phyloP scores from a whole-genome alignment of 2,888 invertebrate genomes.

The Phyllotreta striolata region DNA sequence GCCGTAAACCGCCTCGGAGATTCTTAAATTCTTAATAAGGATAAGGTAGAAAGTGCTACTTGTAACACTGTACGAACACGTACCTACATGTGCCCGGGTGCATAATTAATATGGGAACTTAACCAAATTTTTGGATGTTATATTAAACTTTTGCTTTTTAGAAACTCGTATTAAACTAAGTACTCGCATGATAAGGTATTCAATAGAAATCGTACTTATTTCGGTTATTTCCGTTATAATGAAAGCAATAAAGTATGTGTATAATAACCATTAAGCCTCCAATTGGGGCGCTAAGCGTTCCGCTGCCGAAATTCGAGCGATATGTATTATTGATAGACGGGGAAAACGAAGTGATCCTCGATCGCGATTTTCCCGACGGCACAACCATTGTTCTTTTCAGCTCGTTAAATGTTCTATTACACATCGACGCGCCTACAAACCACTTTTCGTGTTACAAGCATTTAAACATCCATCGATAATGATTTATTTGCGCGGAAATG shows the following conservation, averaged over 20 bases:
- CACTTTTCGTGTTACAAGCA: constrained; percentile 23
- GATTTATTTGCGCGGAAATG: constrained; percentile 30
- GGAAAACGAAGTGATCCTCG: not conserved
- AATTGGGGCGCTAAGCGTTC: too few relatives aligned
- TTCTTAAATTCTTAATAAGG: constrained; percentile 14
- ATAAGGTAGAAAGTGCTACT: not conserved
- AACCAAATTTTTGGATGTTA: too few relatives aligned
- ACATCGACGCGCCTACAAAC: constrained; percentile 19
- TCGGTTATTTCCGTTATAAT: too few relatives aligned
- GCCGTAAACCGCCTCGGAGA: not conserved
- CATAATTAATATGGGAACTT: too few relatives aligned
- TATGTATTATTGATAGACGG: constrained; percentile 8
- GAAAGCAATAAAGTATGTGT: too few relatives aligned
- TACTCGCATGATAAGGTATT: too few relatives aligned
- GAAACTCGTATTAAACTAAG: too few relatives aligned
- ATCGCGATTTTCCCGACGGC: constrained; percentile 12
- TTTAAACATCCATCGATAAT: constrained; percentile 30
- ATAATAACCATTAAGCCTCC: too few relatives aligned
- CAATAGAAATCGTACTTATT: too few relatives aligned
- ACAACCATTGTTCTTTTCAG: constrained; percentile 25
- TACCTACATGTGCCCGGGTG: too few relatives aligned
- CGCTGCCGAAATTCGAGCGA: not conserved
- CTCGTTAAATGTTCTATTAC: constrained; percentile 20
- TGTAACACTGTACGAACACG: not conserved
- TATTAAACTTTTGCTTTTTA: too few relatives aligned